Percentiles rank a stretch among this genome's conserved stretches.
These are phyloP conservation scores for Dolichallabes microphthalmus DNA, from an alignment of 2,113 vertebrate genomes.

Conservation along the genomic window DNA sequence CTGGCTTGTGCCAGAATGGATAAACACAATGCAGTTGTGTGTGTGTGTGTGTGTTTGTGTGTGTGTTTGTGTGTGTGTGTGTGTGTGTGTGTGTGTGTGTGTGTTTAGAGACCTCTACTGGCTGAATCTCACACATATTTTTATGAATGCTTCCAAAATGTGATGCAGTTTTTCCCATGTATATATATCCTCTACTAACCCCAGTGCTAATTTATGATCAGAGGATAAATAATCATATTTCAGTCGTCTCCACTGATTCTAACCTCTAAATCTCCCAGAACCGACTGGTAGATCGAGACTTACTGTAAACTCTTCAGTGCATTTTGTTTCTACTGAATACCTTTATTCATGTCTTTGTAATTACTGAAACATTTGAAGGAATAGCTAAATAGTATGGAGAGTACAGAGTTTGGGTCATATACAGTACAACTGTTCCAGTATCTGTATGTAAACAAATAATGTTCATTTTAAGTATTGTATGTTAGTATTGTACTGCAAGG, in stretches of 20 bases:
- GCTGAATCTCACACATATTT: not conserved
- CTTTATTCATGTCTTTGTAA: not conserved
- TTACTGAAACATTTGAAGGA: not conserved
- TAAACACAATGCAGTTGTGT: slow-evolving; percentile 1
- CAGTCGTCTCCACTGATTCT: not conserved
- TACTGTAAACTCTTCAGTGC: not conserved
- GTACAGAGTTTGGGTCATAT: not conserved
- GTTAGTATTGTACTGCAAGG: not conserved
- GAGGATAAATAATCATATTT: not conserved
- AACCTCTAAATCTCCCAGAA: not conserved
- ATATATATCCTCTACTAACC: not conserved
- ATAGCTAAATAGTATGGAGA: not conserved
- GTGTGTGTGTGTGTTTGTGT: not conserved
- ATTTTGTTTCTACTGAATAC: not conserved
- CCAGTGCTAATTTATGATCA: not conserved
- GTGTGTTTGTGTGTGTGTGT: not conserved
- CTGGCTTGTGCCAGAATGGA: not conserved
- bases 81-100: not conserved
- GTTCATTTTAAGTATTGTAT: not conserved
- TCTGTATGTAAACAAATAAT: not conserved
- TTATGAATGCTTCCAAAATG: not conserved
- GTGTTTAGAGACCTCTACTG: slow-evolving; percentile 36
- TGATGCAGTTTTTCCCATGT: not conserved
- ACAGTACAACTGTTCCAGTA: not conserved
- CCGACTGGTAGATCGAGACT: not conserved